Percentiles rank a stretch among this genome's conserved stretches.
These are phyloP conservation scores for Drosophila funebris DNA, from an alignment of 1,140 invertebrate species.

Conservation along the genomic window DNA sequence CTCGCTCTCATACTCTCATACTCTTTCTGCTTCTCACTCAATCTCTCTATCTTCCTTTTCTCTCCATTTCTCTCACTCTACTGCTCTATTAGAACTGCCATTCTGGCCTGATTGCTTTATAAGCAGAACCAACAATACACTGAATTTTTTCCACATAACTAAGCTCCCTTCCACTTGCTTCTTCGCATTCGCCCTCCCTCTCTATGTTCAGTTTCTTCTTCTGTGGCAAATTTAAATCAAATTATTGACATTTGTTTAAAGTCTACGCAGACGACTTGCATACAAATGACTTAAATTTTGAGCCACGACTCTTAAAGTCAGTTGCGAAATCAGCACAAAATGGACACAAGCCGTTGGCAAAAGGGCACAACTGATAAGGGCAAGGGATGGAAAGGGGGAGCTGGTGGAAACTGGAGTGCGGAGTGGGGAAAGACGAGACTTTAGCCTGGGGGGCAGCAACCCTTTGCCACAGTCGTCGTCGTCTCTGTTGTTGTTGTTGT, in stretches of 20 bases:
- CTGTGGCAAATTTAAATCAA: constrained; percentile 79
- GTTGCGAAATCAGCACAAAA: constrained; percentile 72
- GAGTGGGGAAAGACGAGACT: constrained; percentile 6
- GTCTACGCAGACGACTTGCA: constrained; percentile 62
- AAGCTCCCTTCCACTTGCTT: not conserved
- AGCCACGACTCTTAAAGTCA: constrained; percentile 51
- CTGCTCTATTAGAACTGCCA: not conserved
- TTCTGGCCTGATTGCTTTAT: constrained; percentile 55
- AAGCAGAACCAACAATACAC: constrained; percentile 41
- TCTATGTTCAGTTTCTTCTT: not conserved
- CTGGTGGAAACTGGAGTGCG: constrained; percentile 1
- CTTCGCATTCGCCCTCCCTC: not conserved
- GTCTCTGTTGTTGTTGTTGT: constrained; percentile 24
- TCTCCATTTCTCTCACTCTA: not conserved
- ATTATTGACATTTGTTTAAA: constrained; percentile 82
- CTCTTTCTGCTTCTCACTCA: too few relatives aligned
- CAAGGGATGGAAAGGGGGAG: too few relatives aligned
- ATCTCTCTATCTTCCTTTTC: not conserved
- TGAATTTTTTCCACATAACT: constrained; percentile 6
- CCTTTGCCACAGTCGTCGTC: constrained; percentile 65
- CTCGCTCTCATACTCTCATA: not conserved
- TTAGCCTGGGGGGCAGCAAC: constrained; percentile 66
- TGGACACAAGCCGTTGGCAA: constrained; percentile 46
- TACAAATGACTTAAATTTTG: constrained; percentile 74
- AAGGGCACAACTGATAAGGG: constrained; percentile 50